phyloP scores from a whole-genome alignment of 1,140 invertebrate genomes.

The Phocides pigmalion region DNA sequence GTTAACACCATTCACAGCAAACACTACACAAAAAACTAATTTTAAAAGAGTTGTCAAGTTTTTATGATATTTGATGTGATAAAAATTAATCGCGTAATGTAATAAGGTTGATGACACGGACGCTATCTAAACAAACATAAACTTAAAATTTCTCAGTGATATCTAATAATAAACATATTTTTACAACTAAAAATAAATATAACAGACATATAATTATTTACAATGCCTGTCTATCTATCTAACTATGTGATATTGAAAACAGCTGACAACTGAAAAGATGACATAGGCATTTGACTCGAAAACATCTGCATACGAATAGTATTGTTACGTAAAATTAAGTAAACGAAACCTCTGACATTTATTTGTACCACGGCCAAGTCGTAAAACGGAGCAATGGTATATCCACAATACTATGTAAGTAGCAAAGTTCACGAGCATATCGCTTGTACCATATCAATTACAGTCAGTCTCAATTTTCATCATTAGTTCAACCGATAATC shows the following conservation, averaged over 20 bases:
- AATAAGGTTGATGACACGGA: not conserved
- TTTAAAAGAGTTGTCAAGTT: not conserved
- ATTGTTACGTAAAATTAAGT: too few species aligned
- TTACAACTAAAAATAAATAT: too few species aligned
- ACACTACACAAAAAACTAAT: not conserved
- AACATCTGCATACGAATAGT: too few species aligned
- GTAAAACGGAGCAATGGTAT: not conserved
- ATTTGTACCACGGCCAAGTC: not conserved
- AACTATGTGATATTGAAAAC: too few species aligned
- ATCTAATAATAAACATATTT: too few species aligned
- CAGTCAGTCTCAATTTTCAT: constrained; percentile 4
- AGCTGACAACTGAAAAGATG: too few species aligned
- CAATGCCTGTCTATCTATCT: too few species aligned
- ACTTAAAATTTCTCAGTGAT: too few species aligned
- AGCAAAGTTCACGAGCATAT: not conserved
- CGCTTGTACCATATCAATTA: constrained; percentile 3
- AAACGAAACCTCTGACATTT: too few species aligned
- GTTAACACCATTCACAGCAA: not conserved
- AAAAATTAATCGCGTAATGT: not conserved
- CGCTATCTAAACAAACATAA: too few species aligned
- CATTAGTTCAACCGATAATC: constrained; percentile 2
- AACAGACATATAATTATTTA: too few species aligned
- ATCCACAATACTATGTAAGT: not conserved
- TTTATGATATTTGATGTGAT: not conserved
- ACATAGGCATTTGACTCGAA: too few species aligned